These are phyloP conservation scores for Pheosia gnoma DNA, from an alignment of 2,888 invertebrate genomes.

Conservation along the genomic window DNA sequence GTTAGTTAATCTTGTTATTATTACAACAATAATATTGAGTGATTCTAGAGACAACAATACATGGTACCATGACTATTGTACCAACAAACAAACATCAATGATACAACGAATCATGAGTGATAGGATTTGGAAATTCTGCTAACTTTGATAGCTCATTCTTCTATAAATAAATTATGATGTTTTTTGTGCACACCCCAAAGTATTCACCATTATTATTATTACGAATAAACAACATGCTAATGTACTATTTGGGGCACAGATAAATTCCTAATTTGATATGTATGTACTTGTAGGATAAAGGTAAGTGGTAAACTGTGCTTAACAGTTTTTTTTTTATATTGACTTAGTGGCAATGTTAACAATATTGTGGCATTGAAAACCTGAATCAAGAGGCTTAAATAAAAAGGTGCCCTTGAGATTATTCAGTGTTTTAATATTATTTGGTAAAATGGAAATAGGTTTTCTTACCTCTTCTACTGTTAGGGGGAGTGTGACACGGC, in stretches of 20 bases:
- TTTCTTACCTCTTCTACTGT: slow-evolving; percentile 97
- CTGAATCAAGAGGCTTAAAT: background rate
- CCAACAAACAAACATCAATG: background rate
- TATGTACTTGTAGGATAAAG: background rate
- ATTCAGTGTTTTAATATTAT: slow-evolving; percentile 9
- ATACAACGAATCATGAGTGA: background rate
- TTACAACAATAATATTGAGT: no score
- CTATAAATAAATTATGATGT: background rate
- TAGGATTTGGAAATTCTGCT: background rate
- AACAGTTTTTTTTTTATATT: background rate
- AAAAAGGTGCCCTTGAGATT: slow-evolving; percentile 33
- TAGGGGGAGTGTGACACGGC: slow-evolving; percentile 97
- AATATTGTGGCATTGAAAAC: slow-evolving; percentile 3
- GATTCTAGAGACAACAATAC: background rate
- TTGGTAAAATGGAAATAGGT: slow-evolving; percentile 9
- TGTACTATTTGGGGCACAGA: background rate
- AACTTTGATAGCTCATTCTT: background rate
- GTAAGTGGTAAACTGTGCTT: background rate
- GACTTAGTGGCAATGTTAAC: background rate
- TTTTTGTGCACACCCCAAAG: background rate
- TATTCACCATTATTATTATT: background rate
- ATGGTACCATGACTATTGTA: background rate
- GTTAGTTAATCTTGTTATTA: no score
- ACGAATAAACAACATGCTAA: background rate
- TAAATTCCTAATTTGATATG: background rate